Evolutionary conservation across 2,797 vertebrate genomes (phyloP).

Genomic region (Lepilemur septentrionalis): DNA sequence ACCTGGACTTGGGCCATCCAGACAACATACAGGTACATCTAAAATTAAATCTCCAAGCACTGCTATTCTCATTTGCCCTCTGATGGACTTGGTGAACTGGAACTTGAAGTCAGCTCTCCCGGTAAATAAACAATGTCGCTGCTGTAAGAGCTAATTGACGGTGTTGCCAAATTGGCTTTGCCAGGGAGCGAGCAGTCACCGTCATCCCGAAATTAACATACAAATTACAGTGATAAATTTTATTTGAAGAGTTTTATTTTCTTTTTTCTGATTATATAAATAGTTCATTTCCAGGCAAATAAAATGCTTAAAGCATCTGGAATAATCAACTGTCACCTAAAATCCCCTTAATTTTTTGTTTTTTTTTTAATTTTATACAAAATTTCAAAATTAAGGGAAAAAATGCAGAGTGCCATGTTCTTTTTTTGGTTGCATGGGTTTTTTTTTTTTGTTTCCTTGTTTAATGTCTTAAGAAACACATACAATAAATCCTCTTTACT

Average conservation of each 20-base stretch:
- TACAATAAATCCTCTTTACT: not conserved
- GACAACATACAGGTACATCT: not conserved
- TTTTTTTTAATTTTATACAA: not conserved
- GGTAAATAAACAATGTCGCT: not conserved
- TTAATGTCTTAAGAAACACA: not conserved
- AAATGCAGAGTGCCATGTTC: not conserved
- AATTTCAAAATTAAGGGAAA: not conserved
- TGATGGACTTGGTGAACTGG: not conserved
- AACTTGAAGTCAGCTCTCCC: not conserved
- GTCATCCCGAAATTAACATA: not conserved
- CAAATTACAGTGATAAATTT: conserved; percentile 14
- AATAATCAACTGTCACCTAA: not conserved
- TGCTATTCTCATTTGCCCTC: not conserved
- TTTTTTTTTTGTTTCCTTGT: not conserved
- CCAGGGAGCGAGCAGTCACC: not conserved
- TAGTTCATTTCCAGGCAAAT: conserved; percentile 14
- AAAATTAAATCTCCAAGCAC: not conserved
- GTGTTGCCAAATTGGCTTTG: not conserved
- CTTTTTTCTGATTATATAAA: not conserved
- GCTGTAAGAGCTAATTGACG: not conserved
- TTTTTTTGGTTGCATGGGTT: not conserved
- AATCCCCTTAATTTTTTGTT: not conserved
- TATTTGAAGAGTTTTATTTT: not conserved
- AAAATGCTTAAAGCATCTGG: not conserved
- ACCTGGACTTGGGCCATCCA: not conserved